Conservation (phyloP, 2,888 invertebrate genomes). For the Thyatira batis region DNA sequence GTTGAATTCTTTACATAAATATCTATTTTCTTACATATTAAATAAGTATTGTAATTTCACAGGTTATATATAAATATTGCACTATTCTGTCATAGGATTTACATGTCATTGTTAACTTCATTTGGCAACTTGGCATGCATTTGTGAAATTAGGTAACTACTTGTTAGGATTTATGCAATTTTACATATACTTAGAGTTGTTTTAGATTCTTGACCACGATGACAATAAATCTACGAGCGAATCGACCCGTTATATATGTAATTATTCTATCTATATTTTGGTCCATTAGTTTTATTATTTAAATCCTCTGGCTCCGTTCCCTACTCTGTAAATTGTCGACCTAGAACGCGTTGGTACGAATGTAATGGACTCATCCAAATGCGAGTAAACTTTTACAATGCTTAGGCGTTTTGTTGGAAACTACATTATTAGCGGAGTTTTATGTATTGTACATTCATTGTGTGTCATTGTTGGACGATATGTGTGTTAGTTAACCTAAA, state of each 20-base stretch:
- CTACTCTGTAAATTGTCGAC: constrained; percentile 25
- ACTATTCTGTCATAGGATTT: neutral
- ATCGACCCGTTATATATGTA: no score
- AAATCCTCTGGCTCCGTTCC: constrained; percentile 2
- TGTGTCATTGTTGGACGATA: constrained; percentile 13
- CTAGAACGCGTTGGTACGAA: constrained; percentile 66
- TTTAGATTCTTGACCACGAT: no score
- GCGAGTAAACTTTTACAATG: constrained; percentile 39
- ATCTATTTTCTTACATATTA: no score
- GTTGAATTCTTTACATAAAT: no score
- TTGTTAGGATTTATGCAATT: neutral
- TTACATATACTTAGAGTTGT: no score
- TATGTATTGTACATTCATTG: neutral
- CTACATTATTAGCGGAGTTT: constrained; percentile 23
- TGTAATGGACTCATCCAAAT: constrained; percentile 52
- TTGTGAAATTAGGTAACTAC: neutral
- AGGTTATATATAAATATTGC: neutral
- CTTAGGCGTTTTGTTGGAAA: constrained; percentile 28
- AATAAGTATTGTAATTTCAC: neutral
- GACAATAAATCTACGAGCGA: no score
- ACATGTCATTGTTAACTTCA: neutral
- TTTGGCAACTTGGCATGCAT: neutral
- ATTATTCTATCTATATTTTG: no score
- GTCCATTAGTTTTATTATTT: no score
- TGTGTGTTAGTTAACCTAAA: constrained; percentile 22